These are phyloP conservation scores for Epizoanthus rinbou DNA, from an alignment of 92 coral and sea anemone genomes.

Conservation along the genomic window DNA sequence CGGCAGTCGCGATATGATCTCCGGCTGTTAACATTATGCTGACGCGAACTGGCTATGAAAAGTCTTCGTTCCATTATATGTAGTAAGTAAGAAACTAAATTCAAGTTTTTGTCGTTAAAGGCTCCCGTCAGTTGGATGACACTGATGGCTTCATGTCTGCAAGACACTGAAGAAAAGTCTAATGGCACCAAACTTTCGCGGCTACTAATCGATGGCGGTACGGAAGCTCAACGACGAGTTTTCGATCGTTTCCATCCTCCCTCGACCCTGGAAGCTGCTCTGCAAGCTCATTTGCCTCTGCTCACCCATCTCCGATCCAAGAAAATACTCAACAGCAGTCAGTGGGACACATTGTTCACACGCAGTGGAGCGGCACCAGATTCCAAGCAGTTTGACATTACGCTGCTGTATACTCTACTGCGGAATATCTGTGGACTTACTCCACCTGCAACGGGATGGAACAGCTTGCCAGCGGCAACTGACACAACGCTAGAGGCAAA, in stretches of 20 bases:
- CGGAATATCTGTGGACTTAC: conserved; percentile 46
- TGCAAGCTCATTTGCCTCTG: conserved; percentile 25
- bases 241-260: conserved; percentile 42
- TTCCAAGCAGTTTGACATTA: conserved; percentile 42
- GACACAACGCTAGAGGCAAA: conserved; percentile 44
- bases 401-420: conserved; percentile 32
- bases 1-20: too few relatives aligned
- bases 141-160: conserved; percentile 32
- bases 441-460: conserved; percentile 50
- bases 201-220: conserved; percentile 43
- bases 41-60: too few relatives aligned
- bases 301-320: conserved; percentile 29
- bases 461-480: conserved; percentile 16
- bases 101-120: too few relatives aligned
- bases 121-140: too few relatives aligned
- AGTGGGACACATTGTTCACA: conserved; percentile 46
- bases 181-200: conserved; percentile 41
- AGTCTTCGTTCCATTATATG: too few relatives aligned
- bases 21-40: too few relatives aligned
- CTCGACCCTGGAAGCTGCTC: conserved; percentile 20
- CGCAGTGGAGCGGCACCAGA: conserved; percentile 39
- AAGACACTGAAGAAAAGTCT: conserved; percentile 22
- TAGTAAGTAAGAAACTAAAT: too few relatives aligned
- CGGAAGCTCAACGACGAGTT: conserved; percentile 29
- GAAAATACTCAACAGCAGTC: conserved; percentile 27